Base-by-base conservation (phyloP, 23 tunicate species). In the Oikopleura vanhoeffeni region DNA sequence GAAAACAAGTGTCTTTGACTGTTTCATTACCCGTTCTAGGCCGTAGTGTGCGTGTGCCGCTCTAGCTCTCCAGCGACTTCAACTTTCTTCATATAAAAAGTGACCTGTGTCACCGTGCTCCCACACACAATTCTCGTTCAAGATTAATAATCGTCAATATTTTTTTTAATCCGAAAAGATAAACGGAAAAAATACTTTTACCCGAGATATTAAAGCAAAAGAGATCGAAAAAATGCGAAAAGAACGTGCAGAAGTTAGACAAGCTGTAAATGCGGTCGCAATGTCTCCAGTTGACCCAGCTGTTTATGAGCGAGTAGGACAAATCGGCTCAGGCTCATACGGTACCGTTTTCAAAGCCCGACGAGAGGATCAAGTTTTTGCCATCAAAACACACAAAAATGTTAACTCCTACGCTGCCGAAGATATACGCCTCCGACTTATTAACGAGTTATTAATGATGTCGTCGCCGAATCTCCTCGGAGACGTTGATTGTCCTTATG, bases 381-480 rank as follows among this genome's bases (percentile, higher is more conserved):
- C 79, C 34, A 71, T 71, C 79, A 71, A 71, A 71, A 71, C 79
- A 38, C 79, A 71, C 38, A 71, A 71, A 30, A 71, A 71, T 30
- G 3, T 71, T 2, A 71, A 71, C 32, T 24, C 34, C 2, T 71
- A 71, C 38, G 2, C 34, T 71, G 79, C 36, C 79, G 79, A 71
- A 18, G 36, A 71, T 2, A 71, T 71, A 2, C 79, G 79, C 27
- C 32, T 18, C 38, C 27, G 79, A 24, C 38, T 71, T 33, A 71
- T 71, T 33, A 71, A 71, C 79, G 79, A 71, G 35, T 2, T 71
- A 3, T 18, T 30, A 2, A 13, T 71, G 27, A 33, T 71, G 36
- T 71, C 79, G 35, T 71, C 79, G 34, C 36, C 38, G 27, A 3
- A 24, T 30, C 34, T 71, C 32, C 32, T 71, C 36, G 79, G 79